A percentile compares a stretch with the other conserved stretches of the same genome.
phyloP scores from a whole-genome alignment of 1,140 invertebrate genomes.

The Sminthurinus signatus region DNA sequence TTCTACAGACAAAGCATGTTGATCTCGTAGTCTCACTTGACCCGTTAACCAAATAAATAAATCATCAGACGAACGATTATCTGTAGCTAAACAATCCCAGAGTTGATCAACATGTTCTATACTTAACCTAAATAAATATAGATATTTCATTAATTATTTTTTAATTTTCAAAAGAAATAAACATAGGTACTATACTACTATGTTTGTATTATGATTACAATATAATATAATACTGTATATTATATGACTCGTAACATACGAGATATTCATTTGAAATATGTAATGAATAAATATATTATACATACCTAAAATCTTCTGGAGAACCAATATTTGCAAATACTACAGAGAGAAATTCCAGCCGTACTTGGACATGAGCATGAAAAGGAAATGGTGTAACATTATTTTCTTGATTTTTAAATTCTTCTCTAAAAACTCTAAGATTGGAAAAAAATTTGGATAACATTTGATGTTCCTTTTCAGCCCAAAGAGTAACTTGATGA shows the following conservation, averaged over 20 bases:
- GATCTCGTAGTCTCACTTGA: conserved; percentile 55
- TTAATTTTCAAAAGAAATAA: conserved; percentile 15
- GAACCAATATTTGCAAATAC: conserved; percentile 85
- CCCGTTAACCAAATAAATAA: conserved; percentile 77
- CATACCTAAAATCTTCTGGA: conserved; percentile 75
- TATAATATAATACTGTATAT: no score
- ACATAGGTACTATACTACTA: conserved; percentile 41
- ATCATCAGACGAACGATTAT: conserved; percentile 77
- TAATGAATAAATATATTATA: no score
- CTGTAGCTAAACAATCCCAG: conserved; percentile 78
- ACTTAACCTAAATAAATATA: conserved; percentile 56
- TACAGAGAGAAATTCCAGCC: conserved; percentile 83
- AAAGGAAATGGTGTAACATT: conserved; percentile 62
- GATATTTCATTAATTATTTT: no score
- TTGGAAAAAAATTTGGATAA: conserved; percentile 89
- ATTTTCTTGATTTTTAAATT: conserved; percentile 45
- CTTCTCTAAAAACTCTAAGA: no score
- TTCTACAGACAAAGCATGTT: conserved; percentile 79
- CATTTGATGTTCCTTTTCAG: conserved; percentile 81
- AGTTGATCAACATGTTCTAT: conserved; percentile 81
- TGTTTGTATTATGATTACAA: no score
- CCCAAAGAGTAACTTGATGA: conserved; percentile 77
- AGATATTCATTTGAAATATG: no score
- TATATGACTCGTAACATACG: no score
- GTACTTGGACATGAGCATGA: conserved; percentile 81